phyloP scores from a whole-genome alignment of 1,140 invertebrate species.

The Epicauta chinensis region DNA sequence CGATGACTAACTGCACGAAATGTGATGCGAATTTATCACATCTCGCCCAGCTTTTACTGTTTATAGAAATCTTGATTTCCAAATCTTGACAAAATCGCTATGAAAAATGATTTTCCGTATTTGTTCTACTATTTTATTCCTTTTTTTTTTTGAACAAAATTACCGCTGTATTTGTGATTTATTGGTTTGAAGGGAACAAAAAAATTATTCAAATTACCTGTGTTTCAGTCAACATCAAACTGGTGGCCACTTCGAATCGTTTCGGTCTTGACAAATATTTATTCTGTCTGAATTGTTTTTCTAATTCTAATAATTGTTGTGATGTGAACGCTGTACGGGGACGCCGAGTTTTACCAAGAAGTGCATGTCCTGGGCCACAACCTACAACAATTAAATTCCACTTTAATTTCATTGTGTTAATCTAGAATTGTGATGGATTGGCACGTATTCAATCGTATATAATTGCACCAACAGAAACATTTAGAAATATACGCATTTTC shows the following conservation, averaged over 20 bases:
- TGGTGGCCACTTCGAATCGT: conserved; percentile 97
- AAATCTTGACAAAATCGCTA: too few relatives aligned
- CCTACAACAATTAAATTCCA: conserved; percentile 38
- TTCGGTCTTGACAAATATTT: conserved; percentile 98
- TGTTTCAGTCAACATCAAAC: conserved; percentile 95
- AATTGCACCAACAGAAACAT: too few relatives aligned
- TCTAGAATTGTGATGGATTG: too few relatives aligned
- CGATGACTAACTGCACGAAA: conserved; percentile 33
- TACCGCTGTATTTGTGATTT: too few relatives aligned
- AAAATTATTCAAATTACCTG: too few relatives aligned
- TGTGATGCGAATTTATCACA: conserved; percentile 33
- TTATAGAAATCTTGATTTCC: conserved; percentile 11
- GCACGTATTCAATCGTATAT: too few relatives aligned
- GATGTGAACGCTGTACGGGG: conserved; percentile 97
- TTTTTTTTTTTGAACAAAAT: too few relatives aligned
- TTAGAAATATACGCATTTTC: too few relatives aligned
- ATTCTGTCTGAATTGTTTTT: conserved; percentile 97
- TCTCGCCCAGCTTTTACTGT: conserved; percentile 14
- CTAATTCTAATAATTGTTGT: conserved; percentile 94
- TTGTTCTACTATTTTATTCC: too few relatives aligned
- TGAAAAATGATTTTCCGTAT: too few relatives aligned
- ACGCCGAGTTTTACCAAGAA: conserved; percentile 90
- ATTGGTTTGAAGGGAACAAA: too few relatives aligned
- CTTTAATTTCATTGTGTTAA: too few relatives aligned
- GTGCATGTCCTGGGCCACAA: conserved; percentile 54